These are phyloP conservation scores for Lathronympha strigana DNA, from an alignment of 2,888 invertebrate species.

Conservation along the genomic window DNA sequence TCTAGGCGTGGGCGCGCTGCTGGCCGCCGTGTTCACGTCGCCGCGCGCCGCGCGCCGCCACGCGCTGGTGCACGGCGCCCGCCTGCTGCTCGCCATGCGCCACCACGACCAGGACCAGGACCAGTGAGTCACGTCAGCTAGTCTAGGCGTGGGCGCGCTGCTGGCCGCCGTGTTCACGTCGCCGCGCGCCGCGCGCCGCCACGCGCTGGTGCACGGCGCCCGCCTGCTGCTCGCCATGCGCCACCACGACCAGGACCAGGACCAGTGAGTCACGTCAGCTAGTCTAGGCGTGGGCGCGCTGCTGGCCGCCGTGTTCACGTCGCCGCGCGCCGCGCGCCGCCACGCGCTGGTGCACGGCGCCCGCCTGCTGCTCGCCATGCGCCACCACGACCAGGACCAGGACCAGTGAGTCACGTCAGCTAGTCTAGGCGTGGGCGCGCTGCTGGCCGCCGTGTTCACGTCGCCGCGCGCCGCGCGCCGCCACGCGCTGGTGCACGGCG, in stretches of 20 bases:
- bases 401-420: conserved; percentile 56
- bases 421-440: no score
- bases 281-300: conserved; percentile 78
- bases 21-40: conserved; percentile 86
- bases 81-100: conserved; percentile 84
- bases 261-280: conserved; percentile 72
- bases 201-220: no score
- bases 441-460: conserved; percentile 80
- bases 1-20: conserved; percentile 46
- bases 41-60: no score
- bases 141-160: conserved; percentile 81
- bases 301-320: conserved; percentile 65
- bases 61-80: no score
- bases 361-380: conserved; percentile 63
- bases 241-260: neutral
- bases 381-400: neutral
- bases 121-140: conserved; percentile 64
- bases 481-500: neutral
- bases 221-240: conserved; percentile 85
- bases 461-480: no score
- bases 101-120: neutral
- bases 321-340: conserved; percentile 49
- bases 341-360: conserved; percentile 54
- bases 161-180: conserved; percentile 88
- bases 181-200: no score